A percentile compares a stretch with the other conserved stretches of the same genome.
Conservation (phyloP, 2,113 vertebrate species). For the Epinephelus fuscoguttatus region DNA sequence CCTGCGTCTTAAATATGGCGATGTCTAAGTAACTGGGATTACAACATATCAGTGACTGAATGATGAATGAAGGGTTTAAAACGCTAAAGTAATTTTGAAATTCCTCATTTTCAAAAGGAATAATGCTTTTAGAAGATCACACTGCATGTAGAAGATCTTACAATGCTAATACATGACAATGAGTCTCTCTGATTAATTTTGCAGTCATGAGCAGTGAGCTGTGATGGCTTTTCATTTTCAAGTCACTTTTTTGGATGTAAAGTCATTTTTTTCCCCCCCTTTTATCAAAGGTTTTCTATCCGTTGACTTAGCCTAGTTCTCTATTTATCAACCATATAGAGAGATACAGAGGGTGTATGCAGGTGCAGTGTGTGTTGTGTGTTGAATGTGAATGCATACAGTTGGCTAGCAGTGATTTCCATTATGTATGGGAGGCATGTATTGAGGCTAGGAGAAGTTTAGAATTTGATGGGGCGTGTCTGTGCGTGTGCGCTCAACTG, state of each 20-base stretch:
- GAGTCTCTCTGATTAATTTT: constrained; percentile 27
- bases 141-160: neutral
- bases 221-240: constrained; percentile 22
- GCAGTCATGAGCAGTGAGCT: constrained; percentile 8
- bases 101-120: constrained; percentile 10
- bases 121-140: neutral
- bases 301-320: neutral
- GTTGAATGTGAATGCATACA: constrained; percentile 1
- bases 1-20: neutral
- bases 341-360: neutral
- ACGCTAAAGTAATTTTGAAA: neutral
- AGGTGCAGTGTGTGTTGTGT: neutral
- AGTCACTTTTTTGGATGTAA: neutral
- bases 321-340: neutral
- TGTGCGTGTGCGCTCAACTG: neutral
- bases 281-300: neutral
- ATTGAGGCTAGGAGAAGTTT: neutral
- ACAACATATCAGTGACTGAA: neutral
- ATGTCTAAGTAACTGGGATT: neutral
- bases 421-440: constrained; percentile 1
- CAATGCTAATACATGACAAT: constrained; percentile 1
- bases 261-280: neutral
- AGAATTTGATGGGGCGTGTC: neutral
- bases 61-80: neutral
- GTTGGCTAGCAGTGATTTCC: neutral